phyloP scores from a whole-genome alignment of 1,140 invertebrate species.

The Ips nitidus region DNA sequence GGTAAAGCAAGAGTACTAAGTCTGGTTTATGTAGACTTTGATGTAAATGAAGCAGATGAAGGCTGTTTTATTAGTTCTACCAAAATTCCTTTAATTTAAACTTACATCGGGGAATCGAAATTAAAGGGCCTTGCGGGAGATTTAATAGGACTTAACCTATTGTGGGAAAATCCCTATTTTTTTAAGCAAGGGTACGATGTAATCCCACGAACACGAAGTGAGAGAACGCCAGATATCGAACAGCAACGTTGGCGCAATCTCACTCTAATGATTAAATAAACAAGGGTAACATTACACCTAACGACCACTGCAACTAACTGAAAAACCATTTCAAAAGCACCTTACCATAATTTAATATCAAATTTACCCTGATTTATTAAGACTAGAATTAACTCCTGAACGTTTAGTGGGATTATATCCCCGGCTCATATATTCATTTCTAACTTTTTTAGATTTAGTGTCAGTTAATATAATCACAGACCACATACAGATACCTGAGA shows the following conservation, averaged over 20 bases:
- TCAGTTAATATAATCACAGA: too few relatives aligned
- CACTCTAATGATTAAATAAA: constrained; percentile 1
- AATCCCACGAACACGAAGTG: constrained; percentile 1
- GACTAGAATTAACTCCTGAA: constrained; percentile 3
- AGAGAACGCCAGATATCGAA: constrained; percentile 4
- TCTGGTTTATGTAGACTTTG: too few relatives aligned
- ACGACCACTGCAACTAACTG: not conserved
- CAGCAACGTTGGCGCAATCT: constrained; percentile 7
- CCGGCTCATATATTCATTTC: too few relatives aligned
- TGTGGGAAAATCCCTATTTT: not conserved
- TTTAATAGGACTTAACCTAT: not conserved
- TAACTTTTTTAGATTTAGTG: too few relatives aligned
- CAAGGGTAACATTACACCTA: constrained; percentile 4
- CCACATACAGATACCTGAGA: too few relatives aligned
- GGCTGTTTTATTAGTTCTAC: too few relatives aligned
- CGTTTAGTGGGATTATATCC: too few relatives aligned
- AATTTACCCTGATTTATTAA: constrained; percentile 14
- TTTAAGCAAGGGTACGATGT: not conserved
- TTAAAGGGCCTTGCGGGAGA: not conserved
- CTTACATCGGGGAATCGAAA: not conserved
- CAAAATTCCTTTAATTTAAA: too few relatives aligned
- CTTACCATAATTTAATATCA: constrained; percentile 1
- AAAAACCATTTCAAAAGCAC: constrained; percentile 1
- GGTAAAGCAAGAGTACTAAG: too few relatives aligned
- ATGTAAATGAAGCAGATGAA: too few relatives aligned